Percentiles rank a stretch among this genome's conserved stretches.
These are phyloP conservation scores for Electrona antarctica DNA, from an alignment of 2,113 vertebrate genomes.

Conservation along the genomic window DNA sequence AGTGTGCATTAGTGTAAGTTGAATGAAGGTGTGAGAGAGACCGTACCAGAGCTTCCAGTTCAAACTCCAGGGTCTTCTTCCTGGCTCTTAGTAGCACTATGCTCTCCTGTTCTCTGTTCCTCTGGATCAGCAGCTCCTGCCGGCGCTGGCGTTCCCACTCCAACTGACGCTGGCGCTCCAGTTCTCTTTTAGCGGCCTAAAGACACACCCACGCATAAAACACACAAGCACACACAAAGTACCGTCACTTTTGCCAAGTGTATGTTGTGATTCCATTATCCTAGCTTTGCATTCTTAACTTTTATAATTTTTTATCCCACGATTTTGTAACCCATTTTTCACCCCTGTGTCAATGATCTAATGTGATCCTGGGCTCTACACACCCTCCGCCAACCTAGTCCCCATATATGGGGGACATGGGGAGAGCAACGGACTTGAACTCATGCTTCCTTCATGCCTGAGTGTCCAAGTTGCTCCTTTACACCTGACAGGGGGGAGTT, in stretches of 20 bases:
- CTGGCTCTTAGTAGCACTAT: constrained; percentile 95
- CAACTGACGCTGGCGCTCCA: constrained; percentile 93
- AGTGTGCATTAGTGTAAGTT: constrained; percentile 1
- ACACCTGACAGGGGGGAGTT: too few species aligned
- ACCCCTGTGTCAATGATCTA: too few species aligned
- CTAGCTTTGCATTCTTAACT: too few species aligned
- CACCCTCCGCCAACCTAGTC: too few species aligned
- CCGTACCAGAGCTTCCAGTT: constrained; percentile 92
- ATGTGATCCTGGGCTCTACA: too few species aligned
- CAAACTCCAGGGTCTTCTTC: constrained; percentile 97
- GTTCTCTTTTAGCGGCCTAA: constrained; percentile 93
- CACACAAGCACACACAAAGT: constrained; percentile 10
- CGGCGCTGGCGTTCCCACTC: constrained; percentile 96
- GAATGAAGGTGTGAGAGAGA: background rate
- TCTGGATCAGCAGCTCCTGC: constrained; percentile 94
- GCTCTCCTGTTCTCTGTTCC: constrained; percentile 96
- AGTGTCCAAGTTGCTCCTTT: too few species aligned
- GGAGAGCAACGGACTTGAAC: too few species aligned
- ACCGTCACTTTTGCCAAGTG: background rate
- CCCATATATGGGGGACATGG: too few species aligned
- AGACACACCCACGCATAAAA: constrained; percentile 20
- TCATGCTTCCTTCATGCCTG: too few species aligned
- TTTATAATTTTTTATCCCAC: too few species aligned
- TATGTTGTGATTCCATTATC: too few species aligned
- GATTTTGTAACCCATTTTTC: too few species aligned